Evolutionary conservation across 2,797 vertebrate species (phyloP).

Genomic region (Schizothorax lantsangensis): DNA sequence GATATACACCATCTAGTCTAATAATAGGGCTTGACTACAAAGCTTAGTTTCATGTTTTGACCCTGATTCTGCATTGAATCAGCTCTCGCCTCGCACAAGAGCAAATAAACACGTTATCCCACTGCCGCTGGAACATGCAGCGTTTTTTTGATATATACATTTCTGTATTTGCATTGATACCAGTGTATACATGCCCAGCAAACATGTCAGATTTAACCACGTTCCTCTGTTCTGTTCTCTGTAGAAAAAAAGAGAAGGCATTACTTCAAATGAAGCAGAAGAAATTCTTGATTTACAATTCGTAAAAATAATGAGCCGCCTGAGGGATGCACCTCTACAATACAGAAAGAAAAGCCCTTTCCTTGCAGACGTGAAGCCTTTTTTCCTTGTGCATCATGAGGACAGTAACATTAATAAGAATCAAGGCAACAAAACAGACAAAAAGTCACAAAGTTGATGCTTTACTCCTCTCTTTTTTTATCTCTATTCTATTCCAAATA

Average conservation of each 20-base stretch:
- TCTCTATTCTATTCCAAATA: conserved; percentile 30
- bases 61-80: conserved; percentile 22
- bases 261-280: conserved; percentile 32
- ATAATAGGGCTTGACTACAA: conserved; percentile 27
- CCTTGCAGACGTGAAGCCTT: not conserved
- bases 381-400: conserved; percentile 1
- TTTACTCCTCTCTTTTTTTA: not conserved
- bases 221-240: not conserved
- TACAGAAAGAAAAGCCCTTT: conserved; percentile 18
- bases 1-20: conserved; percentile 28
- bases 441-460: conserved; percentile 18
- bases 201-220: conserved; percentile 20
- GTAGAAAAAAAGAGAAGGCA: not conserved
- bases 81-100: not conserved
- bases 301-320: conserved; percentile 44
- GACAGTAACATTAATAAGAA: conserved; percentile 16
- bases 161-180: conserved; percentile 24
- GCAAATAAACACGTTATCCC: conserved; percentile 1
- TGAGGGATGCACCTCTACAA: conserved; percentile 25
- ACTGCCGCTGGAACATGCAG: not conserved
- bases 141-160: conserved; percentile 26
- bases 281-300: conserved; percentile 45
- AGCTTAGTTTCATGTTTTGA: conserved; percentile 33
- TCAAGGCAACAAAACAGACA: conserved; percentile 24
- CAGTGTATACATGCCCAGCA: conserved; percentile 3